Conservation (phyloP, 1,140 invertebrate genomes). For the Zeugodacus cucurbitae region DNA sequence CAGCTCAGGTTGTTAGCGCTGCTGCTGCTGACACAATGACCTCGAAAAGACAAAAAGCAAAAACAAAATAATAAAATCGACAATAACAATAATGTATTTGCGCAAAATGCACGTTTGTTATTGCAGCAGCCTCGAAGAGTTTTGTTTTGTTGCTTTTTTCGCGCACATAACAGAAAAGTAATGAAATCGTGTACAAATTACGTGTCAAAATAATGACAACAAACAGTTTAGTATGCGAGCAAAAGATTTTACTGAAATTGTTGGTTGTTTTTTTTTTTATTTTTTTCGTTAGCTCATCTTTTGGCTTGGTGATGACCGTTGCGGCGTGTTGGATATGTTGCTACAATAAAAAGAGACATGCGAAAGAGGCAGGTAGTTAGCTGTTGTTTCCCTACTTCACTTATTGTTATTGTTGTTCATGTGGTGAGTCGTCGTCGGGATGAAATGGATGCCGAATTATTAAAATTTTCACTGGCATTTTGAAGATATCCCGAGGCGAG, state of each 20-base stretch:
- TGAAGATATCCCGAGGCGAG: too few relatives aligned
- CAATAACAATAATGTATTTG: background rate
- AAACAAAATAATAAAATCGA: background rate
- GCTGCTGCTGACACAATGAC: background rate
- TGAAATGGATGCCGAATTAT: too few relatives aligned
- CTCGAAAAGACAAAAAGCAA: background rate
- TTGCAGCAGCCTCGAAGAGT: background rate
- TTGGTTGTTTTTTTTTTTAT: background rate
- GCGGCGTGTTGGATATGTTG: too few relatives aligned
- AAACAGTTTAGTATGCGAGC: background rate
- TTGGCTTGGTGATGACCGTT: too few relatives aligned
- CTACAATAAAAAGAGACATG: too few relatives aligned
- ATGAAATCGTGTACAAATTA: background rate
- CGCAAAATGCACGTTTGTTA: background rate
- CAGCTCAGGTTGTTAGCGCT: background rate
- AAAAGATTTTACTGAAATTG: background rate
- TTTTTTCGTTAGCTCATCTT: background rate
- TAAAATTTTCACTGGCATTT: too few relatives aligned
- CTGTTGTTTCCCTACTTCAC: too few relatives aligned
- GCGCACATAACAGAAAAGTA: background rate
- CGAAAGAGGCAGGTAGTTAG: too few relatives aligned
- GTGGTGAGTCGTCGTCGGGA: too few relatives aligned
- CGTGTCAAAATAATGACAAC: conserved; percentile 7
- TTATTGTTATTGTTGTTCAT: too few relatives aligned
- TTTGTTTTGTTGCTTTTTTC: background rate